Evolutionary conservation across 2,113 vertebrate species (phyloP).

Genomic region (Pomatostomus ruficeps): DNA sequence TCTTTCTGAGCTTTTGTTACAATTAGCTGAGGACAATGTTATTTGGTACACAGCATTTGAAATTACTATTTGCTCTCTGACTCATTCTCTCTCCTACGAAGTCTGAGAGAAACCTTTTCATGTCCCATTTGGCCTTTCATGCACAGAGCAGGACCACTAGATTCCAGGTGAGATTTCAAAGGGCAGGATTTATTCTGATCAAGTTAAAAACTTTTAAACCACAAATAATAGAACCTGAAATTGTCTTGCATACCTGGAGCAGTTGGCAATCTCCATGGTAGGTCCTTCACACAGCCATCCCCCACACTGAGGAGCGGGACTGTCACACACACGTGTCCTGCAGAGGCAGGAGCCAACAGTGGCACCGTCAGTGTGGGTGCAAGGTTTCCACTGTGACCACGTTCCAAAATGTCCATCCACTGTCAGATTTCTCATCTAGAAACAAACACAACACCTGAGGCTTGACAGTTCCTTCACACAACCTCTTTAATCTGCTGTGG

Average conservation of each 20-base stretch:
- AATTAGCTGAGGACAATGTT: background rate
- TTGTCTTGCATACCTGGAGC: conserved; percentile 81
- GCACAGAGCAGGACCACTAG: background rate
- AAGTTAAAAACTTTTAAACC: background rate
- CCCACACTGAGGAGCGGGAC: conserved; percentile 86
- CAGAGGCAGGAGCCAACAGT: conserved; percentile 85
- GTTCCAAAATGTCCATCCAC: conserved; percentile 85
- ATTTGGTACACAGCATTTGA: background rate
- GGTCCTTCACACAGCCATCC: conserved; percentile 88
- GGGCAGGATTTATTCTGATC: background rate
- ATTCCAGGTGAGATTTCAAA: background rate
- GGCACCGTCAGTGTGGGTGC: conserved; percentile 81
- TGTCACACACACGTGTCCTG: conserved; percentile 87
- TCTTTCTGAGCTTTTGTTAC: background rate
- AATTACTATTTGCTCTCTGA: background rate
- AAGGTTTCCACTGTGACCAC: conserved; percentile 87
- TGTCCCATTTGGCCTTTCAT: background rate
- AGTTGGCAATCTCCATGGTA: conserved; percentile 90
- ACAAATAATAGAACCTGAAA: background rate
- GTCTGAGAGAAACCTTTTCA: background rate
- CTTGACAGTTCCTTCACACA: background rate
- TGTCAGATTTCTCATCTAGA: conserved; percentile 88
- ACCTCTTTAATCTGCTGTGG: background rate
- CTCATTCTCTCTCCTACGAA: background rate
- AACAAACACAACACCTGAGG: background rate